phyloP scores from a whole-genome alignment of 2,888 invertebrate genomes.

The Dermolepida albohirtum region DNA sequence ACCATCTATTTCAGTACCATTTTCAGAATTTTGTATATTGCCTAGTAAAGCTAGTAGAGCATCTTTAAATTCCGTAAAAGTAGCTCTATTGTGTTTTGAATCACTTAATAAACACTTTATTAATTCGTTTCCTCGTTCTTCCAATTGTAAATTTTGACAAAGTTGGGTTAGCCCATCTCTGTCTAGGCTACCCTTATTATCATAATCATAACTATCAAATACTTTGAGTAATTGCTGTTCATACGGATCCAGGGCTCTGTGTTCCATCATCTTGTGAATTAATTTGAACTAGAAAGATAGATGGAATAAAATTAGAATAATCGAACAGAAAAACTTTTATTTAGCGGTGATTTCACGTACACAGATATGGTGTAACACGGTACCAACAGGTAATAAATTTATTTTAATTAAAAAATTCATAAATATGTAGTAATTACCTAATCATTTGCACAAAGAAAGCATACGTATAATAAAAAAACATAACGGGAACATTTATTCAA shows the following conservation, averaged over 20 bases:
- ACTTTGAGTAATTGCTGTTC: slow-evolving; percentile 85
- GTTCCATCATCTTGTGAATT: slow-evolving; percentile 51
- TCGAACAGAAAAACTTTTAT: too few relatives aligned
- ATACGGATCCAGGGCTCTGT: slow-evolving; percentile 73
- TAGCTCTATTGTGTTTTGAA: slow-evolving; percentile 67
- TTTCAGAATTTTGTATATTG: slow-evolving; percentile 61
- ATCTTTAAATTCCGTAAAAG: slow-evolving; percentile 82
- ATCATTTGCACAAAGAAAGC: slow-evolving; percentile 43
- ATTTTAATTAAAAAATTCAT: too few relatives aligned
- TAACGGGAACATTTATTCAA: slow-evolving; percentile 45
- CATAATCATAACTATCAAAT: slow-evolving; percentile 82
- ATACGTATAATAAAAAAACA: slow-evolving; percentile 41
- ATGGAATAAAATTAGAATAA: not conserved
- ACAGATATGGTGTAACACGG: not conserved
- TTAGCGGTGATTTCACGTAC: slow-evolving; percentile 7
- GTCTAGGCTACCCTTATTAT: slow-evolving; percentile 76
- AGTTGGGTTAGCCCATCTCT: slow-evolving; percentile 75
- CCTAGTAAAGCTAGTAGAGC: slow-evolving; percentile 79
- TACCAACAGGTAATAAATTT: not conserved
- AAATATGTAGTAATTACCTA: slow-evolving; percentile 37
- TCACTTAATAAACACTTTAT: slow-evolving; percentile 71
- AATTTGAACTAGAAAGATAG: slow-evolving; percentile 20
- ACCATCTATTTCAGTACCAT: slow-evolving; percentile 65
- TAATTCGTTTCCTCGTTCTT: slow-evolving; percentile 75
- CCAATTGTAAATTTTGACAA: slow-evolving; percentile 82